Evolutionary conservation across 2,113 vertebrate genomes (phyloP), one percentile per base, ranked within the genome.

Genomic region (Cheilinus undulatus): DNA sequence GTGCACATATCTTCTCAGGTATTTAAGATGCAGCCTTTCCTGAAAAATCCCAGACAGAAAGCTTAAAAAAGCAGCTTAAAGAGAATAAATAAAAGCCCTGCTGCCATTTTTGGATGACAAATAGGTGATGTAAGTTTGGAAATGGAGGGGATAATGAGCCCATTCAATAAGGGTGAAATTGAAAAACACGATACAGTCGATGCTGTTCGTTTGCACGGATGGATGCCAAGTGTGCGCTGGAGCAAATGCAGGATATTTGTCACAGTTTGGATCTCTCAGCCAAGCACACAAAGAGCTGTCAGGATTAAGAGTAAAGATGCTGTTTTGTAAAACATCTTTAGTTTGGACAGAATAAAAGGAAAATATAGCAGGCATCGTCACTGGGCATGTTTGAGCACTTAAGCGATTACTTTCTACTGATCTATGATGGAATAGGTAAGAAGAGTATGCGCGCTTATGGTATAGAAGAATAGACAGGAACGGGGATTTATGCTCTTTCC

Each of bases 151-250:
- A 65, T 82, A 86, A 88, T 79, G 81, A 86, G 75, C 36, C 34
- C 51, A 49, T 80, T 87, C 63, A 85, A 69, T 73, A 71, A 77
- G 84, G 63, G 81, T 75, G 73, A 79, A 82, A 86, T 68, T 71
- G 78, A 66, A 75, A 82, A 87, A 88, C 83, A 79, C 78, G 76
- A 86, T 76, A 54, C 54, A 73, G 72, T 81, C 71, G 79, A 86
- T 80, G 72, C 57, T 60, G 42, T 83, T 80, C 73, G 57, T 71
- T 64, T 57, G 46, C 78, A 86, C 36, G 77, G 74, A 85, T 82
- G 85, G 53, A 86, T 65, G 83, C 63, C 14, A 54, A 72, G 62
- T 48, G 80, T 61, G 73, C 71, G 59, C 45, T 63, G 23, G 73
- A 86, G 85, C 82, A 72, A 76, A 81, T 5, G 27, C 38, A 59